A percentile compares a stretch with the other conserved stretches of the same genome.
Conservation (phyloP, 1,140 invertebrate genomes). For the Drosophila sp. region DNA sequence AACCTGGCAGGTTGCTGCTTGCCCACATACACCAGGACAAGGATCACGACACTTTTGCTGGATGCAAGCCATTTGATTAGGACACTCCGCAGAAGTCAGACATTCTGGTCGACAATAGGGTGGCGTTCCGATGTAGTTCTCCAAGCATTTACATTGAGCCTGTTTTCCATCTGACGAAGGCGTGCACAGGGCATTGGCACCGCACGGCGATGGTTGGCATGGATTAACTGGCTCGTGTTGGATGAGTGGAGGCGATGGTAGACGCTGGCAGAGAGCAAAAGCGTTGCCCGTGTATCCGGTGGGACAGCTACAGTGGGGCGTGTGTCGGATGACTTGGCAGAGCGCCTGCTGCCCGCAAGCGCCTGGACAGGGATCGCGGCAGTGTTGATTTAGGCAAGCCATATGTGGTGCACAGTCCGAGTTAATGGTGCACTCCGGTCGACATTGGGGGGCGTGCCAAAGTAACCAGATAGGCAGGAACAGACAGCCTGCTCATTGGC, state of each 20-base stretch:
- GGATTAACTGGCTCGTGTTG: conserved; percentile 85
- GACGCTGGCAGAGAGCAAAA: conserved; percentile 86
- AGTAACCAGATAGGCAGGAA: conserved; percentile 87
- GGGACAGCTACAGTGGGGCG: conserved; percentile 91
- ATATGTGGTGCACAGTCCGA: conserved; percentile 88
- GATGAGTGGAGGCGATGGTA: conserved; percentile 62
- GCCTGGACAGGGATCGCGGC: conserved; percentile 88
- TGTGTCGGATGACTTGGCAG: conserved; percentile 93
- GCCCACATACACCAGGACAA: conserved; percentile 89
- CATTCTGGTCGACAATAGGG: conserved; percentile 90
- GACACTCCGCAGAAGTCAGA: conserved; percentile 88
- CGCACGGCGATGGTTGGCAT: conserved; percentile 90
- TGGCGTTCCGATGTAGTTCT: conserved; percentile 90
- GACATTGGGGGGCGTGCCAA: conserved; percentile 88
- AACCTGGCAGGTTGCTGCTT: conserved; percentile 90
- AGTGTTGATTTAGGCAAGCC: conserved; percentile 90
- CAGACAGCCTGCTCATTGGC: conserved; percentile 87
- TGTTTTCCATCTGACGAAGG: conserved; percentile 88
- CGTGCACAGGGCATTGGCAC: conserved; percentile 90
- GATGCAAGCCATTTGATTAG: conserved; percentile 89
- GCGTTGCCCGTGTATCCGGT: conserved; percentile 92
- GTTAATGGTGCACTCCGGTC: conserved; percentile 88
- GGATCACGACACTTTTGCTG: conserved; percentile 89
- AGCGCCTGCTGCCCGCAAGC: conserved; percentile 89
- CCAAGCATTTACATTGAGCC: conserved; percentile 91